phyloP scores from a whole-genome alignment of 2,113 vertebrate species.

The Microtus montanus region DNA sequence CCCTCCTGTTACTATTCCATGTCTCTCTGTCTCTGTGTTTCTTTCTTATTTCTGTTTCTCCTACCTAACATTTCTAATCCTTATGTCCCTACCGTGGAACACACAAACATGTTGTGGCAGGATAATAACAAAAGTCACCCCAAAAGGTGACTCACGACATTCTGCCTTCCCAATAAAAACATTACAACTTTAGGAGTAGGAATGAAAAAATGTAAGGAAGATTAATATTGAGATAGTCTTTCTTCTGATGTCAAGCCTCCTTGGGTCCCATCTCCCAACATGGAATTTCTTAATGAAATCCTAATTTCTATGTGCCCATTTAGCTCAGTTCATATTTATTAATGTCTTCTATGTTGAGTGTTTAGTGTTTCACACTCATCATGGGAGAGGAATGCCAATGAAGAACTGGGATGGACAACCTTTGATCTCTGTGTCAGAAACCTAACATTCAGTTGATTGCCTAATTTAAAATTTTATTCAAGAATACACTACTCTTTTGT shows the following conservation, averaged over 20 bases:
- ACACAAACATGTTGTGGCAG: too few species aligned
- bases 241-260: not conserved
- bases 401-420: not conserved
- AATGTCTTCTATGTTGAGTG: not conserved
- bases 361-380: not conserved
- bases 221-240: not conserved
- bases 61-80: too few species aligned
- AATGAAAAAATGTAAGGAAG: not conserved
- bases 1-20: too few species aligned
- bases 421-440: not conserved
- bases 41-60: too few species aligned
- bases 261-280: not conserved
- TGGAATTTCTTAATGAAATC: not conserved
- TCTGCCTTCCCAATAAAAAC: too few species aligned
- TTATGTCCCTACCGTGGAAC: too few species aligned
- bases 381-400: not conserved
- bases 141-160: too few species aligned
- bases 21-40: too few species aligned
- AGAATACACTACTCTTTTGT: not conserved
- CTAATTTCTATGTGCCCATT: not conserved
- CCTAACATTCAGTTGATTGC: not conserved
- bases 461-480: conserved; percentile 9
- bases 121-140: too few species aligned
- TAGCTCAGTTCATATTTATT: not conserved
- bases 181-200: not conserved